Evolutionary conservation across 2,113 vertebrate genomes (phyloP).

Genomic region (Lagopus muta): DNA sequence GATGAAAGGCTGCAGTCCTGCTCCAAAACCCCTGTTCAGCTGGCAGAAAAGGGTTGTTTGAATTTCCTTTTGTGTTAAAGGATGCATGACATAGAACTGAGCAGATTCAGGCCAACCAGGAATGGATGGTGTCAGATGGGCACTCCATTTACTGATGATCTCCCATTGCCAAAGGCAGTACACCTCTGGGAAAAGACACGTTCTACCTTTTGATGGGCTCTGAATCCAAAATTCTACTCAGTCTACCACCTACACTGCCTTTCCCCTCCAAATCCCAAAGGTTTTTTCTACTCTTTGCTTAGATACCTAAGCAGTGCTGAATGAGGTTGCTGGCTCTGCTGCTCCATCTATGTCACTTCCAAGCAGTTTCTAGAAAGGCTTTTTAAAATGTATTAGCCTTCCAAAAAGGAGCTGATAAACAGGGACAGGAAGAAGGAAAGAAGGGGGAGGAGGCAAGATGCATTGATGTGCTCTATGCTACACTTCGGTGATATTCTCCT

Average conservation of each 20-base stretch:
- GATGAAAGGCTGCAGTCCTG: neutral
- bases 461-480: neutral
- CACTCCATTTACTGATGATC: neutral
- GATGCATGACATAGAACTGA: neutral
- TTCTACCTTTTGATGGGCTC: neutral
- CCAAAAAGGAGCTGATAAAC: conserved; percentile 33
- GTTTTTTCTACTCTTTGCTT: neutral
- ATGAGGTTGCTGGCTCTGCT: neutral
- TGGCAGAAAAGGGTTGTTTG: neutral
- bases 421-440: neutral
- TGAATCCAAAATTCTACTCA: neutral
- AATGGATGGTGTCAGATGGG: neutral
- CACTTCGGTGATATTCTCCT: conserved; percentile 3
- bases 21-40: neutral
- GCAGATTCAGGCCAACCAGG: neutral
- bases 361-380: conserved; percentile 47
- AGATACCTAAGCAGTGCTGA: neutral
- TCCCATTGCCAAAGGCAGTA: neutral
- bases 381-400: conserved; percentile 55
- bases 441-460: neutral
- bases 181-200: neutral
- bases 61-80: neutral
- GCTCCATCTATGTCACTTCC: neutral
- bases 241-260: neutral
- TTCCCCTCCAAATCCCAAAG: neutral